Evolutionary conservation across 2,797 vertebrate genomes (phyloP).

Genomic region (Bucorvus abyssinicus): DNA sequence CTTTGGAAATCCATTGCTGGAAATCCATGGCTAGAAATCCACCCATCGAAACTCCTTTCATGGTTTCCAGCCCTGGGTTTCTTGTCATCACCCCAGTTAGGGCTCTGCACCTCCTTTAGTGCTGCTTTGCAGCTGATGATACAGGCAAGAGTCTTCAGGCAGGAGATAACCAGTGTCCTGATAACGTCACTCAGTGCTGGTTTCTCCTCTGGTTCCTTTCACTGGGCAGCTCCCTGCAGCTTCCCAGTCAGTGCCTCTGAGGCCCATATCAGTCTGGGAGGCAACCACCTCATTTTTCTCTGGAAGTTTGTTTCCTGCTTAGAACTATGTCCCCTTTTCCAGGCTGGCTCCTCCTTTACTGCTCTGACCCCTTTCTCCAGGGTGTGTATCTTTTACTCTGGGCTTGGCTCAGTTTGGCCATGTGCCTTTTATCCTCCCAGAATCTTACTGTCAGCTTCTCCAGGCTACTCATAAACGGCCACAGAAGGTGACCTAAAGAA

Average conservation of each 20-base stretch:
- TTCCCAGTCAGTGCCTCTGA: not conserved
- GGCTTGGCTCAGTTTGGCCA: not conserved
- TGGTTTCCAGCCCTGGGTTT: not conserved
- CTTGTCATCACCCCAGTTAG: not conserved
- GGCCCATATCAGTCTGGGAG: not conserved
- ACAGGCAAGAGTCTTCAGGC: not conserved
- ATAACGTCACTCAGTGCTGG: not conserved
- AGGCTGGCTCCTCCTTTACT: not conserved
- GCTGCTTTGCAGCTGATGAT: too few species aligned
- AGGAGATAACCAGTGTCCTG: not conserved
- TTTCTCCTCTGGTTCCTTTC: not conserved
- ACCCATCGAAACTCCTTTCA: not conserved
- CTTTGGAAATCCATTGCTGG: not conserved
- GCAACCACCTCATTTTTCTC: not conserved
- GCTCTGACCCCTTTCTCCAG: not conserved
- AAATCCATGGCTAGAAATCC: not conserved
- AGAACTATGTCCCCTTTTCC: not conserved
- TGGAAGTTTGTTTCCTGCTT: not conserved
- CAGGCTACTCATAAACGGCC: not conserved
- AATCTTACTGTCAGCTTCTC: not conserved
- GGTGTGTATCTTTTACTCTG: not conserved
- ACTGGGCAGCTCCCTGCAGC: not conserved
- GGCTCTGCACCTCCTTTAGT: not conserved
- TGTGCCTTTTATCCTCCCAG: not conserved
- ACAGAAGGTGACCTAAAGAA: not conserved